Conservation (phyloP, 2,888 invertebrate genomes). For the Apantesis nais region DNA sequence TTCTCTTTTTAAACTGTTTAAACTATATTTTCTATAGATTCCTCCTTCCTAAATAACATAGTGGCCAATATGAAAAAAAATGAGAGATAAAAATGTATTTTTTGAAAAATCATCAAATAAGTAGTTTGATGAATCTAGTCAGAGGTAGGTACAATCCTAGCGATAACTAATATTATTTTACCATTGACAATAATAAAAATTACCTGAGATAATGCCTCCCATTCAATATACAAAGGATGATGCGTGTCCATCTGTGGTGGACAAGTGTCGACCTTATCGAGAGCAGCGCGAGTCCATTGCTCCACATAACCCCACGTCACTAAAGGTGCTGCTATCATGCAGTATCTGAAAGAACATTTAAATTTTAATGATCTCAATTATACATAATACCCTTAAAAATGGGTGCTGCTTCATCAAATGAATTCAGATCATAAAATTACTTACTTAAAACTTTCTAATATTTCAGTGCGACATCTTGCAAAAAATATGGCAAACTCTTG, state of each 20-base stretch:
- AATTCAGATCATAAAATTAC: conserved; percentile 4
- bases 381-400: neutral
- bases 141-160: neutral
- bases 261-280: conserved; percentile 87
- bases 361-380: too few species aligned
- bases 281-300: conserved; percentile 91
- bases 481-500: conserved; percentile 95
- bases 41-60: too few species aligned
- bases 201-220: conserved; percentile 91
- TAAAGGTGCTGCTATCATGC: conserved; percentile 92
- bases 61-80: too few species aligned
- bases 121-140: too few species aligned
- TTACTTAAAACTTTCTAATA: conserved; percentile 90
- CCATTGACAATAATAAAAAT: neutral
- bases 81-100: too few species aligned
- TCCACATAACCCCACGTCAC: conserved; percentile 94
- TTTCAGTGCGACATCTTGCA: conserved; percentile 92
- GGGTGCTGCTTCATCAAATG: too few species aligned
- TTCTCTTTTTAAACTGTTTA: neutral
- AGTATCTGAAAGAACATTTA: conserved; percentile 82
- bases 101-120: neutral
- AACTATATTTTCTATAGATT: too few species aligned
- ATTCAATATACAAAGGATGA: conserved; percentile 91
- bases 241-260: conserved; percentile 70
- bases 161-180: neutral